These are phyloP conservation scores for Cephus pulcher DNA, from an alignment of 2,888 invertebrate species.

Conservation along the genomic window DNA sequence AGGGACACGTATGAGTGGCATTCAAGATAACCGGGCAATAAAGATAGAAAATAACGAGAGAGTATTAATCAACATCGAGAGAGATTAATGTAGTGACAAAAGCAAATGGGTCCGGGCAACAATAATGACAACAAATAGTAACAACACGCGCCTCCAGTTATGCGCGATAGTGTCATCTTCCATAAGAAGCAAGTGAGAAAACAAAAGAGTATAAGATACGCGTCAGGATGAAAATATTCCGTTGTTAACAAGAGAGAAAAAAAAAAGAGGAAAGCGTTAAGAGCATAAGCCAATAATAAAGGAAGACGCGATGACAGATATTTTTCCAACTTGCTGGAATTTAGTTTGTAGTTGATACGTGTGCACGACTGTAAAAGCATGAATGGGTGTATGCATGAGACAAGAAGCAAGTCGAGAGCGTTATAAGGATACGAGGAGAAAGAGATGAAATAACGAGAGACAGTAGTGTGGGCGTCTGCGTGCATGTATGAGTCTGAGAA, in stretches of 20 bases:
- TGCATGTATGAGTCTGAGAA: neutral
- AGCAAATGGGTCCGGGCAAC: neutral
- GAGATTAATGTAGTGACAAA: neutral
- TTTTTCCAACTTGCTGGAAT: slow-evolving; percentile 58
- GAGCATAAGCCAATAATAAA: slow-evolving; percentile 49
- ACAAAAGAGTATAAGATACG: neutral
- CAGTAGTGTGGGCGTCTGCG: neutral
- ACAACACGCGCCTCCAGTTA: slow-evolving; percentile 3
- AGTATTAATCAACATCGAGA: slow-evolving; percentile 11
- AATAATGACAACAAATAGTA: neutral
- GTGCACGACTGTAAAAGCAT: neutral
- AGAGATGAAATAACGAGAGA: neutral
- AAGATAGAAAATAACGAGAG: slow-evolving; percentile 24
- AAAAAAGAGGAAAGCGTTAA: neutral
- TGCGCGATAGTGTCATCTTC: slow-evolving; percentile 46
- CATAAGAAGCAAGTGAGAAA: slow-evolving; percentile 35
- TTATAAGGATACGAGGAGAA: neutral
- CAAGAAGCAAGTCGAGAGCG: neutral
- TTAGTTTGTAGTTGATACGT: slow-evolving; percentile 32
- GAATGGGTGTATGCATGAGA: neutral
- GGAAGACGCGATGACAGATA: slow-evolving; percentile 54
- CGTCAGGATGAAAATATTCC: slow-evolving; percentile 13
- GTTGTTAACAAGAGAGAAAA: neutral
- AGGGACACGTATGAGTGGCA: slow-evolving; percentile 13
- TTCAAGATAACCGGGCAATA: slow-evolving; percentile 14